phyloP scores from a whole-genome alignment of 1,140 invertebrate genomes.

The Agraylea sexmaculata region DNA sequence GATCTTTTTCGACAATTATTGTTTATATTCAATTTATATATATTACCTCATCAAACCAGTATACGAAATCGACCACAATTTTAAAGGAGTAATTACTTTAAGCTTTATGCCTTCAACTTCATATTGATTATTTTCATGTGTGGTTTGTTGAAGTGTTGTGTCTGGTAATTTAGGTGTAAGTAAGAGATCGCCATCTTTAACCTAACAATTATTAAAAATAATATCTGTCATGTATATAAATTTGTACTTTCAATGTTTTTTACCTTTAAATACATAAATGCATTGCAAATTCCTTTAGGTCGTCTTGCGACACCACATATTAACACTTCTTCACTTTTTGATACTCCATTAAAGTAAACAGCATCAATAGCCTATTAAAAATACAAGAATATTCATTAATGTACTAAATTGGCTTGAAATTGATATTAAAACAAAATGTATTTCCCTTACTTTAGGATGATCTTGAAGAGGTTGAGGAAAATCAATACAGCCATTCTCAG shows the following conservation, averaged over 20 bases:
- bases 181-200: conserved; percentile 48
- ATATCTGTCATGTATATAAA: conserved; percentile 11
- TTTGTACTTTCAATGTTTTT: conserved; percentile 12
- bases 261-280: conserved; percentile 44
- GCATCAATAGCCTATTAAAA: conserved; percentile 42
- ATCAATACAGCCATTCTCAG: conserved; percentile 30
- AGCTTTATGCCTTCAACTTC: conserved; percentile 47
- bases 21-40: too few relatives aligned
- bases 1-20: too few relatives aligned
- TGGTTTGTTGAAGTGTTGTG: conserved; percentile 42
- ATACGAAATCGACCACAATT: conserved; percentile 50
- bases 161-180: conserved; percentile 49
- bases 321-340: conserved; percentile 35
- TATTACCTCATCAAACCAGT: conserved; percentile 49
- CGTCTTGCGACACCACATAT: conserved; percentile 40
- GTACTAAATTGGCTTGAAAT: background rate
- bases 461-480: conserved; percentile 34
- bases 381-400: conserved; percentile 2
- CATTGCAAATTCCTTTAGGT: conserved; percentile 35
- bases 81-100: conserved; percentile 48
- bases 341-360: conserved; percentile 46
- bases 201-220: conserved; percentile 22
- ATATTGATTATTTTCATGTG: conserved; percentile 39
- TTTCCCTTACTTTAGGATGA: conserved; percentile 25
- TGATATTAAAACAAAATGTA: conserved; percentile 1